A percentile compares a stretch with the other conserved stretches of the same genome.
Conservation (phyloP, 2,113 vertebrate genomes). For the Pimephales promelas region DNA sequence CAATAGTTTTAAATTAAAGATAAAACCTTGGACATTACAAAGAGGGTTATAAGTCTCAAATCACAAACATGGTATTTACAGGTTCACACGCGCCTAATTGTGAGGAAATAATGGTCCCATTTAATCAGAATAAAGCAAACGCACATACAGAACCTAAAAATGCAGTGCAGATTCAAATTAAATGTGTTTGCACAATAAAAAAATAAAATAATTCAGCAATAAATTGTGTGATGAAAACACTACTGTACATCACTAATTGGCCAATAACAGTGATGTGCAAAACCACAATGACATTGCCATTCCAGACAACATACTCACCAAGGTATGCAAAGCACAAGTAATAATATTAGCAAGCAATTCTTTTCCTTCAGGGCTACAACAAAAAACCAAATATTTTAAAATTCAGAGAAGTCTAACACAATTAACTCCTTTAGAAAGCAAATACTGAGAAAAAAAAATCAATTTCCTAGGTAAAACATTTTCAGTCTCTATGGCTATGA, state of each 20-base stretch:
- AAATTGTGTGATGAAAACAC: not conserved
- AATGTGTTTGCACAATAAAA: not conserved
- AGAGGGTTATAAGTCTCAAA: not conserved
- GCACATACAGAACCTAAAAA: not conserved
- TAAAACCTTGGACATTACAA: not conserved
- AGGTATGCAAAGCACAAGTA: not conserved
- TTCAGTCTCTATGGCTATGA: not conserved
- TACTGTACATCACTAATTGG: slow-evolving; percentile 12
- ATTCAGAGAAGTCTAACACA: not conserved
- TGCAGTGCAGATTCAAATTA: not conserved
- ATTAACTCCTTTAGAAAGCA: not conserved
- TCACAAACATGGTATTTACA: slow-evolving; percentile 9
- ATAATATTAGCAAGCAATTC: not conserved
- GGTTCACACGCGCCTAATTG: not conserved
- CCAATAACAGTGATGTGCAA: slow-evolving; percentile 35
- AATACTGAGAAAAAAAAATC: not conserved
- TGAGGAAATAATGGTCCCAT: not conserved
- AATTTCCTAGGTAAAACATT: not conserved
- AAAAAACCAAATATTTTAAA: slow-evolving; percentile 30
- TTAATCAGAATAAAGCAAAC: slow-evolving; percentile 6
- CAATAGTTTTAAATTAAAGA: slow-evolving; percentile 2
- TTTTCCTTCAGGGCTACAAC: slow-evolving; percentile 5
- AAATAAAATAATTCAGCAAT: slow-evolving; percentile 8
- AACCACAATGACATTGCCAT: not conserved
- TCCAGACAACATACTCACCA: not conserved